phyloP scores from a whole-genome alignment of 64 coral and sea anemone species.

The Actinia equina region DNA sequence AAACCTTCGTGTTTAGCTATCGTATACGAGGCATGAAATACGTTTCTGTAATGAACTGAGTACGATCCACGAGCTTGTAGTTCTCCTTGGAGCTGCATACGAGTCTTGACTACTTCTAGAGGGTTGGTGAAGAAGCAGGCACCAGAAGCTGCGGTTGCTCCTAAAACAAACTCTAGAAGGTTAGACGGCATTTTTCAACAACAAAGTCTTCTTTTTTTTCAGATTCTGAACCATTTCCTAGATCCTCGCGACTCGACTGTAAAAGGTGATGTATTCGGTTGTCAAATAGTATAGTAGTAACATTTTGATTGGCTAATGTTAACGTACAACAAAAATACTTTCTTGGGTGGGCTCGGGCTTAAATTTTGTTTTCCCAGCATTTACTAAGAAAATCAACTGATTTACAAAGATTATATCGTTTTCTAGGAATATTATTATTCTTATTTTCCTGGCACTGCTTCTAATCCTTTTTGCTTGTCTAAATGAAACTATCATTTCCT shows the following conservation, averaged over 20 bases:
- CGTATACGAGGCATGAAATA: slow-evolving; percentile 83
- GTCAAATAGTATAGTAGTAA: too few relatives aligned
- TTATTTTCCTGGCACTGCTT: neutral
- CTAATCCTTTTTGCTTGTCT: neutral
- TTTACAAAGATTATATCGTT: too few relatives aligned
- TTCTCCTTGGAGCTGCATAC: slow-evolving; percentile 97
- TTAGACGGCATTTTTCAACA: slow-evolving; percentile 32
- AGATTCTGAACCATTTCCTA: too few relatives aligned
- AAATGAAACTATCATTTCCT: too few relatives aligned
- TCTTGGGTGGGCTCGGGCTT: neutral
- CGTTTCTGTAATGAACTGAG: slow-evolving; percentile 75
- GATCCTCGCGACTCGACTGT: too few relatives aligned
- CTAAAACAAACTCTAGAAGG: slow-evolving; percentile 72
- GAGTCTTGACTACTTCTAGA: slow-evolving; percentile 90
- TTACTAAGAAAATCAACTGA: too few relatives aligned
- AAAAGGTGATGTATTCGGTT: too few relatives aligned
- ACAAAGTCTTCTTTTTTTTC: too few relatives aligned
- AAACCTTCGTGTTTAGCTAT: slow-evolving; percentile 88
- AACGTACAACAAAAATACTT: neutral
- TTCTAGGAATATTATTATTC: neutral
- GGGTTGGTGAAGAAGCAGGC: slow-evolving; percentile 93
- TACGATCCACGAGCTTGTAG: slow-evolving; percentile 86
- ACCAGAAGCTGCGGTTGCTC: slow-evolving; percentile 76
- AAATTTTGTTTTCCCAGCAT: neutral
- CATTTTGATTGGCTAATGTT: neutral